Base-by-base conservation (phyloP, 2,113 vertebrate genomes). In the Tursiops truncatus region DNA sequence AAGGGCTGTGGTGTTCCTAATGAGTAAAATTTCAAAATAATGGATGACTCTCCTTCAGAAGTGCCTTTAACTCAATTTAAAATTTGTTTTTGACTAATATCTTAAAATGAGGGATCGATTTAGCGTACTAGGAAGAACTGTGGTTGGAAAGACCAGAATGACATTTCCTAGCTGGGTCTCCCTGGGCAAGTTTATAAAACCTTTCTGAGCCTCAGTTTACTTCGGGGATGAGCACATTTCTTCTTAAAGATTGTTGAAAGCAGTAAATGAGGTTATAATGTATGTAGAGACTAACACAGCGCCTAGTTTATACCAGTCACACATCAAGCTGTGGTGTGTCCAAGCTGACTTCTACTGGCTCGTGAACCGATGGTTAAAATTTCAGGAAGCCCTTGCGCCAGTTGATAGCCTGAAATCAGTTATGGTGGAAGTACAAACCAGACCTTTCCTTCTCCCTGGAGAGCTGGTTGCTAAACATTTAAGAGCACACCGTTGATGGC, bases 391-490 rank as follows among this genome's bases (percentile, higher is more conserved):
- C 84, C 56, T 70, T 60, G 21, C 31, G 65, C 33, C 6, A 10
- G n/a, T 9, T 56, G 36, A 10, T 87, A 79, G n/a, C 44, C 73
- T 80, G 26, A 71, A 83, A 31, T 95, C 41, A 44, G 58, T 80
- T 71, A 67, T 25, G 21, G 31, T 28, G 17, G 44, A 77, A 92
- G 74, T 70, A n/a, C 4, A 70, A 50, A 82, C 74, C 50, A 89
- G 36, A 71, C 9, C 1, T 60, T 87, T 71, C 8, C 31, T 91
- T 86, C 25, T 7, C 41, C 13, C 11, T 56, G 38, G 53, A 95
- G 65, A 82, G 25, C 4, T 94, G 56, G 26, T 53, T 91, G 28
- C 87, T 80, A 89, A 92, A 92, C 28, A 79, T 89, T 96, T 89
- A 74, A 74, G 73, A 95, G 73, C 25, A 89, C 0, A 58, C 23